Evolutionary conservation across 2,797 vertebrate species (phyloP), one percentile per base, ranked within the genome.

Genomic region (Chromobotia macracanthus): DNA sequence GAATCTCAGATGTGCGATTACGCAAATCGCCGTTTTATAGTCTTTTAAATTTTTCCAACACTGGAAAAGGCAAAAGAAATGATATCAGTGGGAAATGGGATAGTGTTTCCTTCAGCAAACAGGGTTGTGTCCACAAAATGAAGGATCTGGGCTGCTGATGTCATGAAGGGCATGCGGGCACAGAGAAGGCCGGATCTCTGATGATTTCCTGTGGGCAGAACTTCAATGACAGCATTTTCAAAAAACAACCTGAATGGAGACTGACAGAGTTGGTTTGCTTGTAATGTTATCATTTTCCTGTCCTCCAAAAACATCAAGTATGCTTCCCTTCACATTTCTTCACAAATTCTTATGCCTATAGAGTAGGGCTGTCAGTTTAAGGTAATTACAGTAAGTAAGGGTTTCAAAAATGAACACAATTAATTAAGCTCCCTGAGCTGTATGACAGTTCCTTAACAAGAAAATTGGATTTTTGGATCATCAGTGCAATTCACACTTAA

Each of bases 71-170:
- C 50, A 64, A 55, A n/a, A 77, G 60, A 69, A 53, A 31, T 48
- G 35, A n/a, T 71, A 63, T 72, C 61, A 44, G 48, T 16, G 61
- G 67, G 56, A 77, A 81, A 73, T 61, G 18, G 58, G 73, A 56
- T 77, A 19, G 41, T n/a, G 35, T 75, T 83, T 80, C 53, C 69
- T 56, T 58, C 28, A 80, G 67, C 64, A 77, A 66, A 85, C 44
- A 65, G 41, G 31, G 67, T 41, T 56, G 23, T 75, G 18, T 19
- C 31, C 21, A 41, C 21, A 80, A 28, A 65, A 75, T 12, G n/a
- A 72, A 7, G n/a, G 55, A 48, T 61, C 55, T 65, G 19, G 12
- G 28, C n/a, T 16, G n/a, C 50, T 35, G 23, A 68, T 53, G 48
- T 70, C 51, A 70, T n/a, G n/a, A 44, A 69, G 68, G 44, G 75